A percentile compares a stretch with the other conserved stretches of the same genome.
Evolutionary conservation across 2,888 invertebrate species (phyloP).

Genomic region (Rugalucina vietnamica): DNA sequence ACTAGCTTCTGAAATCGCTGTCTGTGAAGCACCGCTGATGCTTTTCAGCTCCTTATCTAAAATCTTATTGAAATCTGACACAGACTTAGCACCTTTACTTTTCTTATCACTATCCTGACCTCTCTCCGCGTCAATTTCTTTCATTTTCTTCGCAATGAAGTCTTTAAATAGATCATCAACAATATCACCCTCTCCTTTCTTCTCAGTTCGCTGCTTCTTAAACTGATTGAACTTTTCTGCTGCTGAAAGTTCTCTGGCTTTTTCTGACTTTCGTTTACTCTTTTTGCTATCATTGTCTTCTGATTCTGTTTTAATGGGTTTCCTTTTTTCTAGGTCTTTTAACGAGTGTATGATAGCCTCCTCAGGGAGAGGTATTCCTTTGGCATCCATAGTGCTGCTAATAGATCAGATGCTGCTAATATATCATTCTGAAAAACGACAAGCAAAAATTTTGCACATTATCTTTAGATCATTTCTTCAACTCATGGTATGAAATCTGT

Average conservation of each 20-base stretch:
- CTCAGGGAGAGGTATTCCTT: background rate
- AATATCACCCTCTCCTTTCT: slow-evolving; percentile 55
- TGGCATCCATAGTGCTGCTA: background rate
- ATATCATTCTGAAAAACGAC: background rate
- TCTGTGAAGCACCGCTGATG: slow-evolving; percentile 35
- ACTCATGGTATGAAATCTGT: no score
- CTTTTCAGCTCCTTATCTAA: slow-evolving; percentile 73
- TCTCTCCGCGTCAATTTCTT: slow-evolving; percentile 59
- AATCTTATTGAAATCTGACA: slow-evolving; percentile 74
- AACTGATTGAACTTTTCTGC: slow-evolving; percentile 59
- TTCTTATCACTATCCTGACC: slow-evolving; percentile 33
- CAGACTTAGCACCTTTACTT: slow-evolving; percentile 54
- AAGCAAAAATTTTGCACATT: no score
- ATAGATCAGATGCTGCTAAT: background rate
- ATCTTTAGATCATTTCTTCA: no score
- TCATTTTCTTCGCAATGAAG: slow-evolving; percentile 72
- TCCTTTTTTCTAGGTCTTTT: slow-evolving; percentile 5
- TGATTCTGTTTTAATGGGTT: background rate
- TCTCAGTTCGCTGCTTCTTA: slow-evolving; percentile 56
- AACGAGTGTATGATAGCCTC: background rate
- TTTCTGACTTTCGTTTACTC: slow-evolving; percentile 6
- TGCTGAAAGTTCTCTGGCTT: slow-evolving; percentile 42
- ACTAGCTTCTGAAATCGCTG: background rate
- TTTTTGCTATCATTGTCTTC: background rate
- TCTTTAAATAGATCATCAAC: slow-evolving; percentile 79